phyloP scores from a whole-genome alignment of 2,113 vertebrate genomes.

The Misgurnus anguillicaudatus region DNA sequence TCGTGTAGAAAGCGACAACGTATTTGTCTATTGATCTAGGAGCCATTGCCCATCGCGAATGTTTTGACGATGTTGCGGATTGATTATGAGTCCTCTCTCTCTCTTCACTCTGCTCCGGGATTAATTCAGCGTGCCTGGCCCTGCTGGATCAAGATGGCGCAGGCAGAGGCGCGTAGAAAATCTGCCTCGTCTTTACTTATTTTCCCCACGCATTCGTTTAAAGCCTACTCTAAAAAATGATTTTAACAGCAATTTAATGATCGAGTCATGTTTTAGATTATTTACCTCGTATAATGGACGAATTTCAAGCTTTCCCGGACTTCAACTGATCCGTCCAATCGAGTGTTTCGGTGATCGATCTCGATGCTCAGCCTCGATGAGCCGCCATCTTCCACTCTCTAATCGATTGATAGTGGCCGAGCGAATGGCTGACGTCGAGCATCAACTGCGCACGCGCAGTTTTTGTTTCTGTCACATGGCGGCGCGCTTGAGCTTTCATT shows the following conservation, averaged over 20 bases:
- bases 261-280: neutral
- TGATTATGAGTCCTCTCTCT: slow-evolving; percentile 75
- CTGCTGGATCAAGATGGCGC: slow-evolving; percentile 72
- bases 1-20: neutral
- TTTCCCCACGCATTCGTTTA: neutral
- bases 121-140: slow-evolving; percentile 77
- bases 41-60: neutral
- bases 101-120: slow-evolving; percentile 75
- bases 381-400: slow-evolving; percentile 80
- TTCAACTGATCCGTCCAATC: slow-evolving; percentile 66
- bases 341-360: slow-evolving; percentile 82
- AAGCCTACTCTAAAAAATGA: slow-evolving; percentile 52
- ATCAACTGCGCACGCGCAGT: slow-evolving; percentile 44
- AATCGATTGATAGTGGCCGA: slow-evolving; percentile 83
- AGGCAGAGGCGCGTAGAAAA: neutral
- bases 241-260: neutral
- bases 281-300: neutral
- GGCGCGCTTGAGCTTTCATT: slow-evolving; percentile 30
- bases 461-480: neutral
- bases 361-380: slow-evolving; percentile 57
- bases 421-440: slow-evolving; percentile 33
- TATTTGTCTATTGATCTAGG: neutral
- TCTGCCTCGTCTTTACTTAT: slow-evolving; percentile 32
- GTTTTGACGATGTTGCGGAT: slow-evolving; percentile 69
- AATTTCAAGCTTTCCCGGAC: slow-evolving; percentile 35